Base-by-base conservation (phyloP, 2,888 invertebrate species). In the Lypha dubia region DNA sequence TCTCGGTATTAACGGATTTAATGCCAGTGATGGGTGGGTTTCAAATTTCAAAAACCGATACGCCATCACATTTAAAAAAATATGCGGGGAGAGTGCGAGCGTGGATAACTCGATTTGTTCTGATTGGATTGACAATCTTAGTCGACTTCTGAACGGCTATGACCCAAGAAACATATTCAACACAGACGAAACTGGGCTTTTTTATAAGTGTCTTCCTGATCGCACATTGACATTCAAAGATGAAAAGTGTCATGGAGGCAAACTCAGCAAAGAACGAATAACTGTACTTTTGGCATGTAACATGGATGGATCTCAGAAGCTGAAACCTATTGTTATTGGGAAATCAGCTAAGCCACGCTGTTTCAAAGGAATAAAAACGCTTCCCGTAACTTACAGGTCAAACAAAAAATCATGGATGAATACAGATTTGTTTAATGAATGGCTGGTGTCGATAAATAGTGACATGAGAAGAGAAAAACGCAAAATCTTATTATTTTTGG, bases 121-220 rank as follows among this genome's bases (percentile, higher is more conserved):
- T 8, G 63, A 63, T 44, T 63, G 63, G 44, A 63, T 24, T 8
- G 44, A 46, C 24, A 44, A 44, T n/a, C 65, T 49, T 46, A 32
- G 46, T 65, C 65, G 32, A 28, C 41, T 41, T 22, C 5, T 41
- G 22, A 44, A 62, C 22, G 24, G 15, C 41, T 65, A 28, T 8
- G 63, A 49, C 0, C 6, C 67, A 67, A 67, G 49, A 20, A 13
- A 49, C 13, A 49, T 49, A 49, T 67, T 67, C 28, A 67, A 67
- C 49, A 32, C 49, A 5, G 62, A 44, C 8, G 41, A 62, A 60
- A 38, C 38, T 38, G 28, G 46, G n/a, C 28, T 65, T 28, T 65
- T 46, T 28, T 28, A 46, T 46, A 46, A 28, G n/a, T 46, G 65
- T 28, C 28, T 46, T 24, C 65, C 65, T 9, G 67, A 67, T 35